phyloP scores from a whole-genome alignment of 2,888 invertebrate genomes.

The Heteromurus nitidus region DNA sequence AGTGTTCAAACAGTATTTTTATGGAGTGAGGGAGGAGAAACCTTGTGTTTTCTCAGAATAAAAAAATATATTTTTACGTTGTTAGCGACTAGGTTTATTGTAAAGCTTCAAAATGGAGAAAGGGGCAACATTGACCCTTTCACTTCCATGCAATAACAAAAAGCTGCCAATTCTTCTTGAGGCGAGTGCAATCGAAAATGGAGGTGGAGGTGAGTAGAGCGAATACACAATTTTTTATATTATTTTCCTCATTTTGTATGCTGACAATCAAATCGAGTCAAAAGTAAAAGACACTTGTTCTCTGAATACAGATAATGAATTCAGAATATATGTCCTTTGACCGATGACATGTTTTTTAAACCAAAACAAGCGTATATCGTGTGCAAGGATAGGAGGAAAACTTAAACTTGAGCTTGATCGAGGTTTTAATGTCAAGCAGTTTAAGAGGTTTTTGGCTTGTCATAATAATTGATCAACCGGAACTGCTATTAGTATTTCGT shows the following conservation, averaged over 20 bases:
- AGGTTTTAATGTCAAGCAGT: slow-evolving; percentile 8
- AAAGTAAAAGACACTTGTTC: background rate
- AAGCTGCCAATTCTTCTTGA: slow-evolving; percentile 66
- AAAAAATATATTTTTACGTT: background rate
- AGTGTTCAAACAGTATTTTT: slow-evolving; percentile 50
- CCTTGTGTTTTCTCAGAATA: slow-evolving; percentile 1
- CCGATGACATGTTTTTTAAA: no score
- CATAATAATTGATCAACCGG: slow-evolving; percentile 20
- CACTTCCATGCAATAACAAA: slow-evolving; percentile 68
- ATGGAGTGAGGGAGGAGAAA: slow-evolving; percentile 30
- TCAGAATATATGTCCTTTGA: background rate
- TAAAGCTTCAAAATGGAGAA: slow-evolving; percentile 62
- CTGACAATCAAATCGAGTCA: background rate
- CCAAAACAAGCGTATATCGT: no score
- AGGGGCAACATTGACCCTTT: slow-evolving; percentile 66
- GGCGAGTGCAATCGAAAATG: slow-evolving; percentile 64
- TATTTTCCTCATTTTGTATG: background rate
- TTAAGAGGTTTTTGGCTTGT: slow-evolving; percentile 7
- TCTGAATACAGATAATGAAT: background rate
- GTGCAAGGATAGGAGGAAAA: slow-evolving; percentile 11
- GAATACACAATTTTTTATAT: slow-evolving; percentile 1
- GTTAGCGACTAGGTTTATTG: slow-evolving; percentile 23
- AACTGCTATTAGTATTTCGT: no score
- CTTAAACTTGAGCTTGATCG: slow-evolving; percentile 24
- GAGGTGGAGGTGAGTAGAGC: slow-evolving; percentile 59